Conservation (phyloP, 2,113 vertebrate species). For the Tringa solitaria region DNA sequence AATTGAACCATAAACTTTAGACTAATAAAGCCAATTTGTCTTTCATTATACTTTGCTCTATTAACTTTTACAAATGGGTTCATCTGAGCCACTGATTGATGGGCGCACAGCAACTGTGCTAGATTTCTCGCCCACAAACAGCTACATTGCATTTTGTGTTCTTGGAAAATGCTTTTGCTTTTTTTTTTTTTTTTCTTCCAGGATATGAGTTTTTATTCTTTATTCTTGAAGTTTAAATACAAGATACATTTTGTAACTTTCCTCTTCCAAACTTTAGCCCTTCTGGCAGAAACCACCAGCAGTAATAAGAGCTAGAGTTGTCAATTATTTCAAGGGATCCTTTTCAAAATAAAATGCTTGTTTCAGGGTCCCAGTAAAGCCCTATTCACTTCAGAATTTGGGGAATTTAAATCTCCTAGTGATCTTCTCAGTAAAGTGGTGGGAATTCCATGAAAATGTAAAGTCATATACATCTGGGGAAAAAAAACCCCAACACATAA, state of each 20-base stretch:
- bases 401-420: background rate
- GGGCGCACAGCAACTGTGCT: background rate
- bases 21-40: conserved; percentile 57
- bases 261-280: background rate
- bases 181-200: background rate
- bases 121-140: background rate
- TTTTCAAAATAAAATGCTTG: background rate
- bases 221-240: background rate
- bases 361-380: background rate
- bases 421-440: background rate
- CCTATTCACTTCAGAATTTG: background rate
- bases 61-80: conserved; percentile 54
- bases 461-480: background rate
- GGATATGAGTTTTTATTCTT: background rate
- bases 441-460: background rate
- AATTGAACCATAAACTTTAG: conserved; percentile 46
- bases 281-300: background rate
- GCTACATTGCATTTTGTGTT: background rate
- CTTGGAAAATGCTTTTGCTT: background rate
- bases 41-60: conserved; percentile 60
- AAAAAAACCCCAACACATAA: fast-evolving
- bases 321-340: background rate
- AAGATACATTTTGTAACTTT: background rate
- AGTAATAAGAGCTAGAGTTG: background rate
- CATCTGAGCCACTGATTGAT: conserved; percentile 25